phyloP scores from a whole-genome alignment of 2,888 invertebrate genomes.

The Dendrolimus pini region DNA sequence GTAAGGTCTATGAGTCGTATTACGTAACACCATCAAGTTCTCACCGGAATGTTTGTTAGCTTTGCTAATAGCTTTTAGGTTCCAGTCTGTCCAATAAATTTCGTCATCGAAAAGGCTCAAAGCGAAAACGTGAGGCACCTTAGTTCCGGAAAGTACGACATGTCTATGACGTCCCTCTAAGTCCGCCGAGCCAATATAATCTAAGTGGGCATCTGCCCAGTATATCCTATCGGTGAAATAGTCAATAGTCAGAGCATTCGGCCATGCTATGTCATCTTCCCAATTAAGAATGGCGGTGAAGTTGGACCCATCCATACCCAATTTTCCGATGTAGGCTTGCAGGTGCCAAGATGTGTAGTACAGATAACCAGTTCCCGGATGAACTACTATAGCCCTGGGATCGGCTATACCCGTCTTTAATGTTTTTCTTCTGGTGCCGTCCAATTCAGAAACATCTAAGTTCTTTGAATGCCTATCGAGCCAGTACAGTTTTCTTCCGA shows the following conservation, averaged over 20 bases:
- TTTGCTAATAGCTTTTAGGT: constrained; percentile 91
- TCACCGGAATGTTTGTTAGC: constrained; percentile 95
- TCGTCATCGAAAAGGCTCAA: constrained; percentile 95
- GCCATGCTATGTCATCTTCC: constrained; percentile 98
- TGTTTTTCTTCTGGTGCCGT: constrained; percentile 94
- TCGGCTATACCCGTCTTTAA: constrained; percentile 92
- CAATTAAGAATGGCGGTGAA: constrained; percentile 92
- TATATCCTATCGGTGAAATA: constrained; percentile 96
- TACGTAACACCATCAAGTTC: constrained; percentile 84
- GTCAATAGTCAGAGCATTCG: constrained; percentile 97
- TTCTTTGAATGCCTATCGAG: constrained; percentile 96
- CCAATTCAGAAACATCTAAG: constrained; percentile 94
- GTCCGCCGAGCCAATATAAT: constrained; percentile 97
- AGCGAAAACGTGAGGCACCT: constrained; percentile 97
- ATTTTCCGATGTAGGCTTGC: constrained; percentile 96
- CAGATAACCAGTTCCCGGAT: constrained; percentile 94
- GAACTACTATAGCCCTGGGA: constrained; percentile 95
- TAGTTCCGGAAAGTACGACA: constrained; percentile 84
- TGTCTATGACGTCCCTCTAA: constrained; percentile 93
- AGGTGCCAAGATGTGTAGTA: constrained; percentile 98
- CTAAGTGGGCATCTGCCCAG: constrained; percentile 98
- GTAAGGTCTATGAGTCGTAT: constrained; percentile 96
- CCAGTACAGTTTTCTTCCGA: constrained; percentile 97
- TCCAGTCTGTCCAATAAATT: constrained; percentile 99
- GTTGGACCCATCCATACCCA: constrained; percentile 97